Percentiles rank a stretch among this genome's conserved stretches.
These are phyloP conservation scores for Tachycineta bicolor DNA, from an alignment of 2,113 vertebrate genomes.

Conservation along the genomic window DNA sequence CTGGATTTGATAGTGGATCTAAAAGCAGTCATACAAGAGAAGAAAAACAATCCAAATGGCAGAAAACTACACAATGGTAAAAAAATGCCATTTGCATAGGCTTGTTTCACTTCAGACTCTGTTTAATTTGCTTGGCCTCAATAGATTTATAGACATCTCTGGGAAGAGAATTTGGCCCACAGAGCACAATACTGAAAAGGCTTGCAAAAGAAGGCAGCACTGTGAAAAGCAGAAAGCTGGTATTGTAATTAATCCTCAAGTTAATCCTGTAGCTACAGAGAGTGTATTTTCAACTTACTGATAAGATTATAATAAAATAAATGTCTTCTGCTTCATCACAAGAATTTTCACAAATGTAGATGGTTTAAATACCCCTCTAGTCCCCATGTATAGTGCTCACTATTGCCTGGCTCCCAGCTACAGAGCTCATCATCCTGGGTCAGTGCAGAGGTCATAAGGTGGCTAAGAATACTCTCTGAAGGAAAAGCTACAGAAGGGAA, in stretches of 20 bases:
- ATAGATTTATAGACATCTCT: background rate
- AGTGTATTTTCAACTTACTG: background rate
- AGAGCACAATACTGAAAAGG: background rate
- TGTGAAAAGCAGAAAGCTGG: constrained; percentile 22
- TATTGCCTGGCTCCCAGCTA: background rate
- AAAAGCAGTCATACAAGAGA: background rate
- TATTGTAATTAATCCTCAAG: constrained; percentile 26
- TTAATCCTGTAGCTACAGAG: background rate
- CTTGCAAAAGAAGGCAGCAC: background rate
- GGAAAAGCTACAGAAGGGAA: background rate
- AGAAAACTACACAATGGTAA: background rate
- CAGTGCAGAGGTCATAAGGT: background rate
- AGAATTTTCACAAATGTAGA: background rate
- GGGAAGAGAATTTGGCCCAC: background rate
- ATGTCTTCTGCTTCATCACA: background rate
- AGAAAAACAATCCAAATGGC: background rate
- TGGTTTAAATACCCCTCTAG: background rate
- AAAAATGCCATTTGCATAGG: background rate
- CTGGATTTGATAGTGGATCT: background rate
- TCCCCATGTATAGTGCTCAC: background rate
- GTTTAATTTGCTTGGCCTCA: background rate
- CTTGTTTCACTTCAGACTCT: background rate
- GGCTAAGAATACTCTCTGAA: background rate
- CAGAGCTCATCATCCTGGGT: background rate
- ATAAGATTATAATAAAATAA: constrained; percentile 2